Evolutionary conservation across 2,113 vertebrate genomes (phyloP), one percentile per base, ranked within the genome.

Genomic region (Phrynosoma blainvillii): DNA sequence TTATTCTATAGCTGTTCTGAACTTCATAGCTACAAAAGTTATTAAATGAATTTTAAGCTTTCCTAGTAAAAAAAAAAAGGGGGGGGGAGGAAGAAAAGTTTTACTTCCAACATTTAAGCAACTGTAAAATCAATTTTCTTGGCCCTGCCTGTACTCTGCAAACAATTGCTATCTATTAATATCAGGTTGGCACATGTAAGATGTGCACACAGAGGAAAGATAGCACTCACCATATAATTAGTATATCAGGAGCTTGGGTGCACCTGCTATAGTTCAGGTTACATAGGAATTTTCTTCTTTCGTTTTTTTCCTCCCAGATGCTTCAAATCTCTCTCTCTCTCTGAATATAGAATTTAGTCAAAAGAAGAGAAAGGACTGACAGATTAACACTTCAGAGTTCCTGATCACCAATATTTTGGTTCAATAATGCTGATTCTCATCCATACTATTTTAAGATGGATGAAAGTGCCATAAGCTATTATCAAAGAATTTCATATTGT

Each of bases 61-160:
- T 84, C 71, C 25, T 11, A 36, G 79, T 81, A 62, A 47, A n/a
- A n/a, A n/a, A n/a, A n/a, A n/a, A n/a, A n/a, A n/a, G 23, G 8
- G 32, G 32, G 12, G 7, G 0, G 66, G 65, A 12, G 6, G n/a
- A 25, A 65, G 25, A 66, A 85, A 7, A 30, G 4, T 88, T 75
- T 10, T 66, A 65, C 84, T 79, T 40, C 80, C 25, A 65, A 65
- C 91, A 79, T 71, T 87, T 79, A 89, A 88, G 80, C 84, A 82
- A 88, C 87, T 90, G 85, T 77, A 77, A 88, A 86, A 90, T 65
- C 91, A 73, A 52, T 90, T 88, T 90, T 47, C 86, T 85, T 20
- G 81, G 85, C 20, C 84, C 84, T 85, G 80, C 73, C 88, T 87
- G 89, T 86, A 54, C 84, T 40, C 77, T 12, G 0, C 14, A 81